Percentiles rank a stretch among this genome's conserved stretches.
These are phyloP conservation scores for Astyanax mexicanus DNA, from an alignment of 2,797 vertebrate genomes.

Conservation along the genomic window DNA sequence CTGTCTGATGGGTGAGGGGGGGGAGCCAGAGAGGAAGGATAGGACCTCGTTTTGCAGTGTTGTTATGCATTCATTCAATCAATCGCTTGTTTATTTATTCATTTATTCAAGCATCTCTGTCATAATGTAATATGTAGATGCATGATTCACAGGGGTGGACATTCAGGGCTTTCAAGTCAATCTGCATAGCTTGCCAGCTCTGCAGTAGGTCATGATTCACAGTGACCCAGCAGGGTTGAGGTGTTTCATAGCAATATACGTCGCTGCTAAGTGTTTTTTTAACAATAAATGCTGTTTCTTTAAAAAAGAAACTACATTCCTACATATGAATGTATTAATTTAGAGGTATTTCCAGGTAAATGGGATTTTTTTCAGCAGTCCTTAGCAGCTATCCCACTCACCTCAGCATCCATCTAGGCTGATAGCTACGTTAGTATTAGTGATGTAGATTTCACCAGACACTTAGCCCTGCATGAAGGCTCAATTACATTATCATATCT, in stretches of 20 bases:
- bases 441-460: neutral
- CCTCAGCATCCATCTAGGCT: no score
- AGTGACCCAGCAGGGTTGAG: conserved; percentile 1
- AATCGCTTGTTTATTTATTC: neutral
- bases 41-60: neutral
- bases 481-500: neutral
- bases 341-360: no score
- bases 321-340: neutral
- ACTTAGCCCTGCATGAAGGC: no score
- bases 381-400: no score
- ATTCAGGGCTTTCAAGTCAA: neutral
- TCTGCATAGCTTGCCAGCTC: neutral
- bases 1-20: conserved; percentile 49
- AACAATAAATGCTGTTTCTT: no score
- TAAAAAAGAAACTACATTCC: no score
- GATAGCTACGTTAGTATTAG: neutral
- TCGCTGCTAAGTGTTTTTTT: no score
- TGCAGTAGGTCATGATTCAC: neutral
- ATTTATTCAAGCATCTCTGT: neutral
- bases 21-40: conserved; percentile 26
- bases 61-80: neutral
- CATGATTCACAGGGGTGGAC: neutral
- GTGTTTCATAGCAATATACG: neutral
- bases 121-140: no score
- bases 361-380: no score